A percentile compares a stretch with the other conserved stretches of the same genome.
Evolutionary conservation across 1,140 invertebrate species (phyloP).

Genomic region (Drosophila chauvacae): DNA sequence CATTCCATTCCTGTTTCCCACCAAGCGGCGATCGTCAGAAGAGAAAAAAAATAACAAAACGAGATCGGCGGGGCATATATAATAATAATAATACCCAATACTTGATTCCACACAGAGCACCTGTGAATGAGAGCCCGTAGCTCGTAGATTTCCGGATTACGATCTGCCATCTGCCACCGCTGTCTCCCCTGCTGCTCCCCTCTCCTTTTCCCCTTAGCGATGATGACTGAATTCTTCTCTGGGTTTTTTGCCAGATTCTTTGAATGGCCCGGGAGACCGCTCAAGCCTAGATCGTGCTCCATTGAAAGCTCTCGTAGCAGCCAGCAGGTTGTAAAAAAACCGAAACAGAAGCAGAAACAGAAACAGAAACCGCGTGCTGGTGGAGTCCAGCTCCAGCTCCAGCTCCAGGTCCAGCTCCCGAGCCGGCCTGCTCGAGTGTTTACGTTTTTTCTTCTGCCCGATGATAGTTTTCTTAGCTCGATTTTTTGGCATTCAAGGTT

Average conservation of each 20-base stretch:
- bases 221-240: constrained; percentile 64
- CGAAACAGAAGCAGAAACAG: background rate
- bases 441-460: constrained; percentile 63
- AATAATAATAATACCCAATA: background rate
- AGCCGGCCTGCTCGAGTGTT: constrained; percentile 49
- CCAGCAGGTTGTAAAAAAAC: constrained; percentile 18
- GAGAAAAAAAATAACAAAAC: constrained; percentile 29
- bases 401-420: background rate
- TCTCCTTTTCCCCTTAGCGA: no score
- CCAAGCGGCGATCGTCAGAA: background rate
- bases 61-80: constrained; percentile 32
- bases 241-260: constrained; percentile 76
- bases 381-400: background rate
- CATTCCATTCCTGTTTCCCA: constrained; percentile 59
- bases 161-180: constrained; percentile 5
- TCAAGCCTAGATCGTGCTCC: constrained; percentile 42
- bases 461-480: constrained; percentile 28
- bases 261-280: constrained; percentile 55
- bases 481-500: constrained; percentile 69
- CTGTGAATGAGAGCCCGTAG: constrained; percentile 62
- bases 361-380: constrained; percentile 66
- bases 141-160: constrained; percentile 73
- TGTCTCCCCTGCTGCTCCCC: no score
- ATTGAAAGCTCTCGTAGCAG: constrained; percentile 52
- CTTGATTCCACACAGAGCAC: constrained; percentile 31